A percentile compares a stretch with the other conserved stretches of the same genome.
These are phyloP conservation scores for Panulirus ornatus DNA, from an alignment of 1,140 invertebrate genomes.

Conservation along the genomic window DNA sequence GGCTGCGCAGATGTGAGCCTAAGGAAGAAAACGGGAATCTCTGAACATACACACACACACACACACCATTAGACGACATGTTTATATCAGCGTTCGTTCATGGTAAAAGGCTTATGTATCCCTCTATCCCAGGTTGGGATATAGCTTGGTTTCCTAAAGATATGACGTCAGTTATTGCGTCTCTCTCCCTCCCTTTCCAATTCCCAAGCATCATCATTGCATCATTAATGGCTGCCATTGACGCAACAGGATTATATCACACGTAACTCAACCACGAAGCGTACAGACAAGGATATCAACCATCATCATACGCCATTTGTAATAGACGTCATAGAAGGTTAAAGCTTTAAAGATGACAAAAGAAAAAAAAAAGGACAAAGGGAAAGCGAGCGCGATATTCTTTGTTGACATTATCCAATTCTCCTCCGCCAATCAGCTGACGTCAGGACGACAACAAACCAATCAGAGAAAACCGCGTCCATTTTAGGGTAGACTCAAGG, in stretches of 20 bases:
- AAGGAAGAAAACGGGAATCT: conserved; percentile 21
- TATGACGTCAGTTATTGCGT: no score
- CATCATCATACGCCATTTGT: not conserved
- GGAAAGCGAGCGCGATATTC: not conserved
- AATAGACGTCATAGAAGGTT: not conserved
- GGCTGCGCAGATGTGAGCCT: conserved; percentile 47
- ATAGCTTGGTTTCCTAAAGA: no score
- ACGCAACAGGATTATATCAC: no score
- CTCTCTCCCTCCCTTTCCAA: no score
- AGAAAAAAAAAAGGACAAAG: not conserved
- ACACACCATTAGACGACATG: no score
- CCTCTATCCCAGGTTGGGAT: not conserved
- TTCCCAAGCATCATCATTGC: no score
- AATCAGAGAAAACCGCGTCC: not conserved
- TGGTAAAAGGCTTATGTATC: not conserved
- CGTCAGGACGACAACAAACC: conserved; percentile 40
- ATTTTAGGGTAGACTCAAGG: not conserved
- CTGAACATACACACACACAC: not conserved
- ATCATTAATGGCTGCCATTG: no score
- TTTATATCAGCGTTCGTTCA: not conserved
- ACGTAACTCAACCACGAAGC: no score
- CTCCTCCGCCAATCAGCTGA: conserved; percentile 51
- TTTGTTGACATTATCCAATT: conserved; percentile 1
- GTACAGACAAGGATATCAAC: not conserved
- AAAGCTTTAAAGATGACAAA: not conserved